Percentiles rank a stretch among this genome's conserved stretches.
Evolutionary conservation across 2,888 invertebrate genomes (phyloP).

Genomic region (Myopa testacea): DNA sequence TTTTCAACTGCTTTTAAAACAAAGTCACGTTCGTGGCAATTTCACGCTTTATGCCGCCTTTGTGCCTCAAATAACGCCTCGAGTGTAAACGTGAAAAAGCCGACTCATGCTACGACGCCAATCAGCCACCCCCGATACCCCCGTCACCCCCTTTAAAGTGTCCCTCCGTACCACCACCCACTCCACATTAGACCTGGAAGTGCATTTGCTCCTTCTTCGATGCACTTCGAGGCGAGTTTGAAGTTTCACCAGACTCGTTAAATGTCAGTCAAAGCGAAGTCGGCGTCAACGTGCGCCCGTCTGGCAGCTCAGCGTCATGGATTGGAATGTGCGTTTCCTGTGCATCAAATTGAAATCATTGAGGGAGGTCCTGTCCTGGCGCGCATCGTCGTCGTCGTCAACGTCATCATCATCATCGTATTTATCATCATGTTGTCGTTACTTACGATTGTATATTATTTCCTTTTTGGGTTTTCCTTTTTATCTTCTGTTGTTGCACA

Average conservation of each 20-base stretch:
- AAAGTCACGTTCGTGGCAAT: conserved; percentile 26
- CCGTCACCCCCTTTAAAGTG: background rate
- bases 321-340: conserved; percentile 3
- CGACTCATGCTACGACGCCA: background rate
- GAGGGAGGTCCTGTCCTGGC: conserved; percentile 35
- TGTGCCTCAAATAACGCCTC: conserved; percentile 11
- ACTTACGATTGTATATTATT: background rate
- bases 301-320: conserved; percentile 6
- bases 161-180: background rate
- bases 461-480: conserved; percentile 2
- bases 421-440: conserved; percentile 4
- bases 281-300: conserved; percentile 1
- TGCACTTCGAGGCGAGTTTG: background rate
- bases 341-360: conserved; percentile 29
- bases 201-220: background rate
- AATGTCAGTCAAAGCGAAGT: conserved; percentile 32
- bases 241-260: conserved; percentile 1
- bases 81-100: conserved; percentile 2
- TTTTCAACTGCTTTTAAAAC: background rate
- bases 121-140: background rate
- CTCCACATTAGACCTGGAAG: background rate
- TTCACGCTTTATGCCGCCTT: conserved; percentile 19
- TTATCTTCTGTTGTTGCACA: background rate
- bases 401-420: background rate
- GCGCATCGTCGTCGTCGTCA: conserved; percentile 25